Evolutionary conservation across 2,113 vertebrate species (phyloP).

Genomic region (Coryphaenoides rupestris): DNA sequence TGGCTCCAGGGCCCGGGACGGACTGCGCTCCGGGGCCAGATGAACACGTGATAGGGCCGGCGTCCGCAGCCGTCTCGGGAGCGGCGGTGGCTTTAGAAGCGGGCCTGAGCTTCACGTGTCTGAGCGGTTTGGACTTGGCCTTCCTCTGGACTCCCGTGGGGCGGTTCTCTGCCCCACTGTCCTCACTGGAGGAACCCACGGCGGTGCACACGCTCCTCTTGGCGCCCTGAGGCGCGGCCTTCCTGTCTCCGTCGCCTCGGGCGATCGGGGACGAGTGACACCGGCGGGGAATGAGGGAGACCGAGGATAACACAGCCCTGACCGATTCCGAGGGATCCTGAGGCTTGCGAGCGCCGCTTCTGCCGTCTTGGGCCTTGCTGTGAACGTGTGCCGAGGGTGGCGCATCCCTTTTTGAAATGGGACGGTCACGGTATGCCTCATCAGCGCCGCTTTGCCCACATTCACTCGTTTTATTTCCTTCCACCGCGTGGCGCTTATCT

Average conservation of each 20-base stretch:
- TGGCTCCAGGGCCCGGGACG: background rate
- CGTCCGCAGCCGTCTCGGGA: rapidly evolving
- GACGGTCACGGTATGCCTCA: conserved; percentile 5
- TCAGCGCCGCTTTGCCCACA: conserved; percentile 6
- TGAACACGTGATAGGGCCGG: no score
- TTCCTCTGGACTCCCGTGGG: conserved; percentile 26
- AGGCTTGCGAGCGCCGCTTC: no score
- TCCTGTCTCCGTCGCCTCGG: conserved; percentile 20
- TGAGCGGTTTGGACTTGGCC: conserved; percentile 6
- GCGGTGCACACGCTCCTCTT: conserved; percentile 81
- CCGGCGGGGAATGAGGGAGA: conserved; percentile 21
- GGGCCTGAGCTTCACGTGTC: conserved; percentile 20
- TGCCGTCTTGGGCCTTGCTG: conserved; percentile 4
- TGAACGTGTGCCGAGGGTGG: background rate
- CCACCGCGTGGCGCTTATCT: background rate
- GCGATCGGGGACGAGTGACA: conserved; percentile 29
- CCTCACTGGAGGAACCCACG: conserved; percentile 74
- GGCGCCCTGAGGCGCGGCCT: conserved; percentile 18
- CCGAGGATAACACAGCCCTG: conserved; percentile 26
- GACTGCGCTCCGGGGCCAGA: no score
- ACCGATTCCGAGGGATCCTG: conserved; percentile 31
- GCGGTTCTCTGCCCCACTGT: conserved; percentile 67
- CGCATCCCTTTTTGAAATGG: background rate
- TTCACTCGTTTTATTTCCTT: conserved; percentile 7
- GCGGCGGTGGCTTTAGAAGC: conserved; percentile 1